phyloP scores from a whole-genome alignment of 2,113 vertebrate genomes.

The Ctenodactylus gundi region DNA sequence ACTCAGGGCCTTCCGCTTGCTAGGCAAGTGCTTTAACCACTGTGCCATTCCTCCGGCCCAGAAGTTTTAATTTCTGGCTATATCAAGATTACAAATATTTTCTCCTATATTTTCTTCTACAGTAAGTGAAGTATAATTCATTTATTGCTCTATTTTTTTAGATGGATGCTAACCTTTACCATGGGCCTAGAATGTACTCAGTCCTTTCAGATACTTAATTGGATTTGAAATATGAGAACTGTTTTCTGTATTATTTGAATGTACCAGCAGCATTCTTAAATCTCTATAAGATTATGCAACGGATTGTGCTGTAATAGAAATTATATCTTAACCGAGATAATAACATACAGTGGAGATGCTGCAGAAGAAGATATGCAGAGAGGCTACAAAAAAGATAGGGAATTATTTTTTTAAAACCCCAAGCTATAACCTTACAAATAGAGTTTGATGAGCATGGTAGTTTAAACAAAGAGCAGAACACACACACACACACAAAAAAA shows the following conservation, averaged over 20 bases:
- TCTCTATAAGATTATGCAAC: background rate
- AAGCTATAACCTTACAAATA: background rate
- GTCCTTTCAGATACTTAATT: background rate
- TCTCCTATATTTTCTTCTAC: background rate
- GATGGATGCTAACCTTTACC: background rate
- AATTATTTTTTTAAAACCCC: background rate
- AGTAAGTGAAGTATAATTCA: background rate
- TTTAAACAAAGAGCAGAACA: background rate
- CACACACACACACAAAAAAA: background rate
- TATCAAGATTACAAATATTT: background rate
- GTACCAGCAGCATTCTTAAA: background rate
- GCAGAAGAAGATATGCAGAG: background rate
- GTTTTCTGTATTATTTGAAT: background rate
- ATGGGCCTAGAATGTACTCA: background rate
- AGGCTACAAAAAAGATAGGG: background rate
- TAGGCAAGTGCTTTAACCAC: too few species aligned
- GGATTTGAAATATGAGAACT: background rate
- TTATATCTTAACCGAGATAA: background rate
- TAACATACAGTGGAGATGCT: background rate
- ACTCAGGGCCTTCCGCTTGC: too few species aligned
- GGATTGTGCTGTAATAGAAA: background rate
- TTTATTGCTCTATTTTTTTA: too few species aligned
- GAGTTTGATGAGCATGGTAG: background rate
- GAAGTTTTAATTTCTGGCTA: background rate
- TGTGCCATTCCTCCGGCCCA: too few species aligned